Percentiles rank a stretch among this genome's conserved stretches.
Evolutionary conservation across 2,113 vertebrate species (phyloP).

Genomic region (Sander lucioperca): DNA sequence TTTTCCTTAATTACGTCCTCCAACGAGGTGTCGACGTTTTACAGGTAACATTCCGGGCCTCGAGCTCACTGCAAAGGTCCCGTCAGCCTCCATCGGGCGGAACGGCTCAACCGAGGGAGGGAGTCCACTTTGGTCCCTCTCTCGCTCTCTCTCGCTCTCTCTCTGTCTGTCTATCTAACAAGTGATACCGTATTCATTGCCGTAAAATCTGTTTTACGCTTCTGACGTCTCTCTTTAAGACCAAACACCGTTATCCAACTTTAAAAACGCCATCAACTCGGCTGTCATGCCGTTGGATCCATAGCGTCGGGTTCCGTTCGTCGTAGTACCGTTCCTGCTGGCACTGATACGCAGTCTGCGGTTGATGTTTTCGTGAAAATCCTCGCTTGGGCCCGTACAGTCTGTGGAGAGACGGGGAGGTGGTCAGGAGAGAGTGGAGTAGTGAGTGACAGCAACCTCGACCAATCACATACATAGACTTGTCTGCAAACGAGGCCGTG

Average conservation of each 20-base stretch:
- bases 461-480: constrained; percentile 27
- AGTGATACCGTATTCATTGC: constrained; percentile 59
- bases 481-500: neutral
- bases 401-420: constrained; percentile 38
- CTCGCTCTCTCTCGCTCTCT: neutral
- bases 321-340: constrained; percentile 17
- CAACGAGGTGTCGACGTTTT: constrained; percentile 41
- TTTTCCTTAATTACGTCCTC: constrained; percentile 34
- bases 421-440: constrained; percentile 12
- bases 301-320: constrained; percentile 20
- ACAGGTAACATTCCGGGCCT: constrained; percentile 74
- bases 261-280: constrained; percentile 51
- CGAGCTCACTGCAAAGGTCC: constrained; percentile 68
- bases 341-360: constrained; percentile 56
- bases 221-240: constrained; percentile 16
- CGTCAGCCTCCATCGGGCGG: constrained; percentile 74
- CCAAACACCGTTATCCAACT: constrained; percentile 45
- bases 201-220: constrained; percentile 9
- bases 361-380: constrained; percentile 74
- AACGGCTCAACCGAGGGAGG: constrained; percentile 51
- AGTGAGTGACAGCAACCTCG: constrained; percentile 11
- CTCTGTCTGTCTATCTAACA: constrained; percentile 51
- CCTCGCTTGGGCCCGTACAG: constrained; percentile 44
- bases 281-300: constrained; percentile 56
- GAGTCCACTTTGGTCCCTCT: constrained; percentile 60